Conservation (phyloP, 2,113 vertebrate genomes). For the Cinclus cinclus region DNA sequence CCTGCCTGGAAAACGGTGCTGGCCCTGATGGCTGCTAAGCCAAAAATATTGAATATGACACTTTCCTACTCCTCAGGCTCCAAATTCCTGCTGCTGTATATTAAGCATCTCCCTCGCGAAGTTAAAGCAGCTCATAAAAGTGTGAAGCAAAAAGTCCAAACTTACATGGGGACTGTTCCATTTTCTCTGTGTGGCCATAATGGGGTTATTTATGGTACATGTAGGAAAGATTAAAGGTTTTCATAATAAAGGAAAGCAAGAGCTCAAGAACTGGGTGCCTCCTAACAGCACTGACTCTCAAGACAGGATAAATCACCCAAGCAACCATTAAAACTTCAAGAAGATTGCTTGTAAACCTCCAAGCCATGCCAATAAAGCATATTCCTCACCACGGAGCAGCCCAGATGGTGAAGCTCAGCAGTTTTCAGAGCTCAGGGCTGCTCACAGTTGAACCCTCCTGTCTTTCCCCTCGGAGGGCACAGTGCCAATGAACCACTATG, state of each 20-base stretch:
- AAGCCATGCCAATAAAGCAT: slow-evolving; percentile 65
- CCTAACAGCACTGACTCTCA: slow-evolving; percentile 68
- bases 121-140: slow-evolving; percentile 62
- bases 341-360: slow-evolving; percentile 78
- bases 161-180: slow-evolving; percentile 39
- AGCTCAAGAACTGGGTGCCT: slow-evolving; percentile 67
- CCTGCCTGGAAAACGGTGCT: background rate
- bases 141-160: slow-evolving; percentile 51
- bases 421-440: slow-evolving; percentile 46
- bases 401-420: slow-evolving; percentile 63
- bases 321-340: slow-evolving; percentile 82
- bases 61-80: background rate
- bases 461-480: background rate
- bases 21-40: background rate
- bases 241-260: slow-evolving; percentile 76
- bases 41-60: background rate
- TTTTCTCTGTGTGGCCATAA: slow-evolving; percentile 77
- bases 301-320: slow-evolving; percentile 78
- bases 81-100: background rate
- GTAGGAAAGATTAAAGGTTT: slow-evolving; percentile 80
- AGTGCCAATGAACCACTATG: slow-evolving; percentile 25
- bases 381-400: slow-evolving; percentile 51
- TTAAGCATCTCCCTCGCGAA: slow-evolving; percentile 18
- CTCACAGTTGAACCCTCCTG: slow-evolving; percentile 36
- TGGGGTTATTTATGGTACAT: slow-evolving; percentile 78